Evolutionary conservation across 2,113 vertebrate genomes (phyloP).

Genomic region (Columba janthina): DNA sequence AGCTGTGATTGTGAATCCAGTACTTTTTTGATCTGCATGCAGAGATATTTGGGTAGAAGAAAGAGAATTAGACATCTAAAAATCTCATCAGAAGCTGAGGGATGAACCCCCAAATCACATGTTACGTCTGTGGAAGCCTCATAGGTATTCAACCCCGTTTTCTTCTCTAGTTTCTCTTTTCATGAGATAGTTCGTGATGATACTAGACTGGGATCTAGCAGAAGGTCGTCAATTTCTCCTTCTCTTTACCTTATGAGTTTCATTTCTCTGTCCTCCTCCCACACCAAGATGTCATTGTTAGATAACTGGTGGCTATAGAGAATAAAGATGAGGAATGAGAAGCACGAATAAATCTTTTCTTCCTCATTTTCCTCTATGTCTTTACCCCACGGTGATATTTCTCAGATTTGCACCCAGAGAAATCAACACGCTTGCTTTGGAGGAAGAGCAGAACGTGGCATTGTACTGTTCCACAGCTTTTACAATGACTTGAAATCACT

Average conservation of each 20-base stretch:
- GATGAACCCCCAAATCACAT: not conserved
- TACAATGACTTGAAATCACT: not conserved
- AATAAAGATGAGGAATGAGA: not conserved
- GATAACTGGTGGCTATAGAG: not conserved
- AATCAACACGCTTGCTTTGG: not conserved
- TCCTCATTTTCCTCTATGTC: not conserved
- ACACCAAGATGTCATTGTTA: not conserved
- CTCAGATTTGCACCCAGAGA: not conserved
- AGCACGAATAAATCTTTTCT: not conserved
- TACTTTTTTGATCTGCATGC: not conserved
- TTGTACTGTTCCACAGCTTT: not conserved
- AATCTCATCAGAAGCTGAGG: not conserved
- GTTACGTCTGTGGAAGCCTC: not conserved
- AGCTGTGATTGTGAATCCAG: not conserved
- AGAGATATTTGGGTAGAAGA: not conserved
- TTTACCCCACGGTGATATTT: not conserved
- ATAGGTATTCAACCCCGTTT: accelerated
- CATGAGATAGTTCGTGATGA: not conserved
- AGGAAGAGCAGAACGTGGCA: not conserved
- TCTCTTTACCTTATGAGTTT: not conserved
- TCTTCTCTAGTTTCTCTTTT: not conserved
- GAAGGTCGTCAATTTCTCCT: not conserved
- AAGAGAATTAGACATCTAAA: not conserved
- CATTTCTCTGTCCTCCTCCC: not conserved
- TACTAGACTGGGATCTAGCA: not conserved